These are phyloP conservation scores for Drosophila persimilis DNA, from an alignment of 1,140 invertebrate genomes.

Conservation along the genomic window DNA sequence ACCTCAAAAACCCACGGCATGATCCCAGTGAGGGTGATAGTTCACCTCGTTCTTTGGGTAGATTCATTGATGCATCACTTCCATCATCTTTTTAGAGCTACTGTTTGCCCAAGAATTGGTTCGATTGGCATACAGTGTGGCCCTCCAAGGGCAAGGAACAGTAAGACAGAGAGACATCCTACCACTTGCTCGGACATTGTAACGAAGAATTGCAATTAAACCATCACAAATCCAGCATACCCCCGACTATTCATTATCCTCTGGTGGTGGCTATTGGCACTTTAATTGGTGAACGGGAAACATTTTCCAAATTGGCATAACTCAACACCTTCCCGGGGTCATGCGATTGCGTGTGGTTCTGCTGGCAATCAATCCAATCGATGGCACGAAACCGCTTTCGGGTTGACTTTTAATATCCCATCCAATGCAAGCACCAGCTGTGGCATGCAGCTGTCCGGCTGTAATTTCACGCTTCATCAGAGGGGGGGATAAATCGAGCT, in stretches of 20 bases:
- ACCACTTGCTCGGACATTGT: conserved; percentile 26
- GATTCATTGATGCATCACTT: conserved; percentile 23
- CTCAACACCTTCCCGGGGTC: conserved; percentile 41
- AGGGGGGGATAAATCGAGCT: neutral
- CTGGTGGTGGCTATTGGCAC: conserved; percentile 33
- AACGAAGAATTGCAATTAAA: conserved; percentile 55
- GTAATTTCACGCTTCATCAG: conserved; percentile 47
- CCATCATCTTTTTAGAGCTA: conserved; percentile 70
- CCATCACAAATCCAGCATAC: conserved; percentile 22
- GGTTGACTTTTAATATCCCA: conserved; percentile 19
- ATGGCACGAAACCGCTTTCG: conserved; percentile 17
- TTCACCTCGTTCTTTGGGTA: neutral
- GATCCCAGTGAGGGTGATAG: too few species aligned
- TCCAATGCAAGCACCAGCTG: conserved; percentile 2
- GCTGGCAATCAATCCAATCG: conserved; percentile 42
- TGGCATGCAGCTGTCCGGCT: conserved; percentile 29
- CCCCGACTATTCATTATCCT: conserved; percentile 32
- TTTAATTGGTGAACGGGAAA: conserved; percentile 42
- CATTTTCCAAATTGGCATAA: conserved; percentile 40
- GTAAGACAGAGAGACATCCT: conserved; percentile 19
- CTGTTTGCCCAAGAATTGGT: conserved; percentile 66
- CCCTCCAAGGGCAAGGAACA: conserved; percentile 55
- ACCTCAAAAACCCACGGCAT: neutral
- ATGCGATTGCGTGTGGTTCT: conserved; percentile 45
- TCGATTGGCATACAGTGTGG: conserved; percentile 75